A percentile compares a stretch with the other conserved stretches of the same genome.
These are phyloP conservation scores for Limulus polyphemus DNA, from an alignment of 2,888 invertebrate species.

Conservation along the genomic window DNA sequence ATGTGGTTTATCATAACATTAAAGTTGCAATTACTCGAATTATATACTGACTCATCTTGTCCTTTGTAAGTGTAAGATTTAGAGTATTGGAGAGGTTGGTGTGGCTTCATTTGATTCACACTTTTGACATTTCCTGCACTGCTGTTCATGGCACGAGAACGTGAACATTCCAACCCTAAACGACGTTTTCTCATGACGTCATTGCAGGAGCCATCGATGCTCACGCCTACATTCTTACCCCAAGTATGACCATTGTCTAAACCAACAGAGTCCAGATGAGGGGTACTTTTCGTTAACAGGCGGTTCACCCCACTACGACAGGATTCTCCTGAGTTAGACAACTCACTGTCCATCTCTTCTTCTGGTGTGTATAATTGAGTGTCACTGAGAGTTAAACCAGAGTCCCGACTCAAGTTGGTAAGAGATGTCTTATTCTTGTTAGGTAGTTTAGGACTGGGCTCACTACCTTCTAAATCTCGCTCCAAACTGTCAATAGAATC, in stretches of 20 bases:
- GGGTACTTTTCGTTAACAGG: constrained; percentile 23
- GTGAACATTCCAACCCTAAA: constrained; percentile 12
- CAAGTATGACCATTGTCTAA: constrained; percentile 17
- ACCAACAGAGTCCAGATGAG: constrained; percentile 24
- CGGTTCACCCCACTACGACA: not conserved
- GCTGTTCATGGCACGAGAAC: not conserved
- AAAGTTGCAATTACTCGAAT: too few species aligned
- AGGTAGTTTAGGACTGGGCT: constrained; percentile 37
- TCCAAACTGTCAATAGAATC: constrained; percentile 66
- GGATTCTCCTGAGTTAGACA: constrained; percentile 23
- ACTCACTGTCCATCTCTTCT: constrained; percentile 42
- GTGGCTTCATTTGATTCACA: not conserved
- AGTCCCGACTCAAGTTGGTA: constrained; percentile 59
- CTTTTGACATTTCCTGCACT: constrained; percentile 15
- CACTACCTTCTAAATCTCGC: constrained; percentile 41
- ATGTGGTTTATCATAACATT: not conserved
- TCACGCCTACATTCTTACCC: constrained; percentile 21
- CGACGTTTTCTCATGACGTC: constrained; percentile 24
- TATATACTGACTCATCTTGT: not conserved
- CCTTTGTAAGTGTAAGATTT: not conserved
- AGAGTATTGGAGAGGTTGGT: not conserved
- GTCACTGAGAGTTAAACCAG: constrained; percentile 70
- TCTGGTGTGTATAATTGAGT: constrained; percentile 66
- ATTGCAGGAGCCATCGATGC: constrained; percentile 25
- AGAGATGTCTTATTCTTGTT: constrained; percentile 62